Evolutionary conservation across 2,797 vertebrate species (phyloP), one percentile per base, ranked within the genome.

Genomic region (Acrocephalus scirpaceus): DNA sequence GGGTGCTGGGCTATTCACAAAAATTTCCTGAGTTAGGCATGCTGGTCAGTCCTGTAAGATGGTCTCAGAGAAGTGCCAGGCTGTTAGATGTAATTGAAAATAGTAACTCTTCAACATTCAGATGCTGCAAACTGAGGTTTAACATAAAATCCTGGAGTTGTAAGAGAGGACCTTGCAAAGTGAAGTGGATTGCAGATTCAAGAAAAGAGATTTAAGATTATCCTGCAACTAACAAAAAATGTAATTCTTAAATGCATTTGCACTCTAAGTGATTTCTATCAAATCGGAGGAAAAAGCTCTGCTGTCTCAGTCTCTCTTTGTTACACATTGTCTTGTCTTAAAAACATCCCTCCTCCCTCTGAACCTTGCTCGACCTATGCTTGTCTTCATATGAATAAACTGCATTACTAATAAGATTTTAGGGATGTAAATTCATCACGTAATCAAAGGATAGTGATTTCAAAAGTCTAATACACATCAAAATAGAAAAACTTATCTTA

Each of bases 141-240:
- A 62, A 23, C 40, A 25, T 25, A 88, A 60, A 66, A 23, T 71
- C 6, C 16, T 76, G 36, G 38, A 82, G 51, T 26, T 1, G 0
- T 13, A 86, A 62, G 20, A 75, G 26, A 78, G 42, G 40, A 86
- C 44, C 13, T 51, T 60, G 48, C n/a, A 70, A 81, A 30, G 48
- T 86, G 72, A 92, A 94, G 75, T 77, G 56, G 70, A 34, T 62
- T 84, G 26, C 30, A 56, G 53, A 32, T 79, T 40, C n/a, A 93
- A 67, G 44, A 69, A 77, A 77, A 78, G 48, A 36, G 23, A 51
- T 81, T 76, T 94, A 81, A 64, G 56, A 61, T 61, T 74, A 67
- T 64, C 23, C 65, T 92, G 87, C 71, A 85, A 62, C 57, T 88
- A 95, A 95, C 66, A 95, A 95, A 92, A 65, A 88, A 42, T 64